Base-by-base conservation (phyloP, 2,113 vertebrate species). In the Myxocyprinus asiaticus region DNA sequence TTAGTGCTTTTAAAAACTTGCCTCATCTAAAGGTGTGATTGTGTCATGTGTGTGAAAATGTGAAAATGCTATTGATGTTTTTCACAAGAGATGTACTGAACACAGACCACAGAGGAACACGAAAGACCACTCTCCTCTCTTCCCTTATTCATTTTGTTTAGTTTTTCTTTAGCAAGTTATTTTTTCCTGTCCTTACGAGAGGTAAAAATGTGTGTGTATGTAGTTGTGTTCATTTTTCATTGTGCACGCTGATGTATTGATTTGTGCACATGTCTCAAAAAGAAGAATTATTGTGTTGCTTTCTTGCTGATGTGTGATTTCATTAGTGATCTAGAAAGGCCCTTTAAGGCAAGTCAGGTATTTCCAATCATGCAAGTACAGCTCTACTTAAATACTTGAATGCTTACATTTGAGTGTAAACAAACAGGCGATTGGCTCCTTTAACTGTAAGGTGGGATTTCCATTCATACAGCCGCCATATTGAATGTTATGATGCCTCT, bases 71-170 rank as follows among this genome's bases (percentile, higher is more conserved):
- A 76, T 76, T 44, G 74, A 76, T 62, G 33, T 76, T 55, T 65
- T 14, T 55, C 73, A 76, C 22, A 76, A 76, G 48, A 65, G 48
- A 5, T 0, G 11, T 64, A 53, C 64, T 76, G 61, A 76, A 76
- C 45, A 63, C 5, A 8, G 68, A 77, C 85, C 77, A 67, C 65
- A 50, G 67, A 64, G 59, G 67, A 86, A 79, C 76, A 81, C 55
- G 80, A 79, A 67, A 87, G 48, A 48, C 47, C 74, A 76, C 74
- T 76, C 74, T 76, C 74, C 2, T 50, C 10, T 76, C 62, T 76
- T 76, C 64, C 22, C 14, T 76, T 65, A 76, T 76, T 76, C 33
- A 76, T 76, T 66, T 65, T 76, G 74, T 65, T 55, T 61, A 65
- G 17, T 75, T 75, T 55, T 53, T 64, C 33, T 53, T 76, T 42